Conservation (phyloP, 2,797 vertebrate genomes). For the Liparis tanakae region DNA sequence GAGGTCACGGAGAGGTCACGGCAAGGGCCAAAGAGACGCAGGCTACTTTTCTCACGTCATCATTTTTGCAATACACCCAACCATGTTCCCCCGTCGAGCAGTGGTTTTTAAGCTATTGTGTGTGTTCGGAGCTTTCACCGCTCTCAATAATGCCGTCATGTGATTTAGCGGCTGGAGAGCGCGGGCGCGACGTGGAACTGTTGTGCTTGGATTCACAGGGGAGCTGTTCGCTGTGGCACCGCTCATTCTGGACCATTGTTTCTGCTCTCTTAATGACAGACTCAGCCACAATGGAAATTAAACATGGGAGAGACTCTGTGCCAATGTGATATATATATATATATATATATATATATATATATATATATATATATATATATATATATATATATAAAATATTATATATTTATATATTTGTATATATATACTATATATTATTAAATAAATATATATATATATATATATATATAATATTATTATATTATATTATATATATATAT, state of each 20-base stretch:
- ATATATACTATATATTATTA: no score
- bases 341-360: no score
- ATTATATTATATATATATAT: no score
- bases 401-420: no score
- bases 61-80: conserved; percentile 54
- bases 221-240: conserved; percentile 80
- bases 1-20: conserved; percentile 58
- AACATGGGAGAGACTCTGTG: conserved; percentile 67
- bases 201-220: conserved; percentile 79
- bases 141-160: conserved; percentile 69
- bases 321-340: conserved; percentile 52
- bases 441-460: no score
- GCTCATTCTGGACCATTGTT: conserved; percentile 81
- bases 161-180: conserved; percentile 70
- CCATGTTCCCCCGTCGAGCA: conserved; percentile 49
- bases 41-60: conserved; percentile 62
- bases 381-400: no score
- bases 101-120: conserved; percentile 74
- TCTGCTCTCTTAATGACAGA: conserved; percentile 79
- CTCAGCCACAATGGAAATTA: conserved; percentile 77
- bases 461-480: no score
- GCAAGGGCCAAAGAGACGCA: conserved; percentile 57
- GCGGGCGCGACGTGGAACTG: conserved; percentile 62
- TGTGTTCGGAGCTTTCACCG: conserved; percentile 69
- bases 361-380: no score